These are phyloP conservation scores for Hemicordylus capensis DNA, from an alignment of 2,113 vertebrate genomes.

Conservation along the genomic window DNA sequence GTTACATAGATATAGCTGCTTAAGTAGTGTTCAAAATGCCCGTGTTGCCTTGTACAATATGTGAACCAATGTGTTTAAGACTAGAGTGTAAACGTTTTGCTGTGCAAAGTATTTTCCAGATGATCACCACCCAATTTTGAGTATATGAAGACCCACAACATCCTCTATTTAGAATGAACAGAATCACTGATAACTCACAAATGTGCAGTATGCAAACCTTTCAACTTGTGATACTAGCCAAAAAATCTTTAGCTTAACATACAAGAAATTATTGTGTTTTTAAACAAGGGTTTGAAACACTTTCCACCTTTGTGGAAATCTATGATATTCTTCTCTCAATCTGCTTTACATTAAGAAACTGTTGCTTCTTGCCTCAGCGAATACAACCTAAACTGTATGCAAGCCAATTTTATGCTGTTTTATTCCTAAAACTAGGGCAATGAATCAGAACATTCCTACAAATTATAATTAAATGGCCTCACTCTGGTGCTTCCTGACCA, in stretches of 20 bases:
- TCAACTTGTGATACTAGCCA: neutral
- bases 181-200: neutral
- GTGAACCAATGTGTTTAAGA: neutral
- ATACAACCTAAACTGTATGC: constrained; percentile 10
- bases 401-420: neutral
- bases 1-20: too few relatives aligned
- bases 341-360: constrained; percentile 23
- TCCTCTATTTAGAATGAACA: neutral
- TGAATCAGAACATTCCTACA: neutral
- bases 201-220: neutral
- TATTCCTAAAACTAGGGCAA: constrained; percentile 17
- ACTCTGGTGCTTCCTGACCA: too few relatives aligned
- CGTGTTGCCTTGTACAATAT: too few relatives aligned
- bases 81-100: neutral
- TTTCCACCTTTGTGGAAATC: neutral
- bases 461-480: neutral
- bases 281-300: neutral
- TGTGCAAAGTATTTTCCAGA: neutral
- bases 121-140: neutral
- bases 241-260: neutral
- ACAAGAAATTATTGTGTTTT: neutral
- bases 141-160: neutral
- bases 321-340: constrained; percentile 16
- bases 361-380: neutral
- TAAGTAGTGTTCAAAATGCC: too few relatives aligned